A percentile compares a stretch with the other conserved stretches of the same genome.
Conservation (phyloP, 2,797 vertebrate genomes). For the Oreochromis grahami region DNA sequence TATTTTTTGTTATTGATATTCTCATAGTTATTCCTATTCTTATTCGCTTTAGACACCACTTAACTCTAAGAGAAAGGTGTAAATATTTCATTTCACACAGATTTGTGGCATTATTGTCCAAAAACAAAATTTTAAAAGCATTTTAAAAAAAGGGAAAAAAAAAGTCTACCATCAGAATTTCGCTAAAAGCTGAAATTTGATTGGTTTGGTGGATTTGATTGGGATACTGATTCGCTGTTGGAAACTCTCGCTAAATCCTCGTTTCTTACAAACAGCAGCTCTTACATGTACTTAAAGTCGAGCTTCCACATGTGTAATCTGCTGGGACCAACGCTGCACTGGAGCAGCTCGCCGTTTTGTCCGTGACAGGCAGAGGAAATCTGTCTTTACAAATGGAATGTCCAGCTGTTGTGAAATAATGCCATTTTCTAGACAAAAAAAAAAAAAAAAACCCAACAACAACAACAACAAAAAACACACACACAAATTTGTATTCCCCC, state of each 20-base stretch:
- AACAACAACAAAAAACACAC: not conserved
- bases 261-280: not conserved
- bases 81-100: not conserved
- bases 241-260: not conserved
- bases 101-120: not conserved
- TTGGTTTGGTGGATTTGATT: not conserved
- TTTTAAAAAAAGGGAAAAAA: not conserved
- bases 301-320: not conserved
- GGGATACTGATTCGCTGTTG: not conserved
- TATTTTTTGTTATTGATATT: not conserved
- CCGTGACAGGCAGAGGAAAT: not conserved
- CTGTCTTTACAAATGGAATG: not conserved
- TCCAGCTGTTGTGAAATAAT: not conserved
- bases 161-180: not conserved
- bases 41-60: not conserved
- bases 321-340: not conserved
- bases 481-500: not conserved
- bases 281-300: not conserved
- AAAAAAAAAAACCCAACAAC: accelerated
- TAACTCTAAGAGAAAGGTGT: not conserved
- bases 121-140: not conserved
- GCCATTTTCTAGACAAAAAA: not conserved
- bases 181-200: not conserved
- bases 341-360: not conserved
- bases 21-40: not conserved